Conservation (phyloP, 2,113 vertebrate species). For the Chaetodon trifascialis region DNA sequence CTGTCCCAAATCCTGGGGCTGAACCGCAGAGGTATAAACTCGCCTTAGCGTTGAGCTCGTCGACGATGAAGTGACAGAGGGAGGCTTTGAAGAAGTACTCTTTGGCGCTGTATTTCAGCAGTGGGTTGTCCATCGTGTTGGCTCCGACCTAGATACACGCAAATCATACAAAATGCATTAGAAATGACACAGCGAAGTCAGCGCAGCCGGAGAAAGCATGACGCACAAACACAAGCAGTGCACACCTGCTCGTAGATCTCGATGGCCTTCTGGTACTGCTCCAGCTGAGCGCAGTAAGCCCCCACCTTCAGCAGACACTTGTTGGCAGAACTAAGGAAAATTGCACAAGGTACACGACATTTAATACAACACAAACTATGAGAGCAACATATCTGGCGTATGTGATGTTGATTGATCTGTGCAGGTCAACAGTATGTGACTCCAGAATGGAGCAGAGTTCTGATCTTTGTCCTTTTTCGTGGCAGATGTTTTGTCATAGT, state of each 20-base stretch:
- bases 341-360: neutral
- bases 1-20: neutral
- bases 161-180: neutral
- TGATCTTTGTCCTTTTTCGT: neutral
- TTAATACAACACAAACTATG: neutral
- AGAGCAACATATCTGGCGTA: neutral
- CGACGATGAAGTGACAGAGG: constrained; percentile 97
- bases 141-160: constrained; percentile 87
- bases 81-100: constrained; percentile 99
- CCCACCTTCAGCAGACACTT: constrained; percentile 99
- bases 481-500: neutral
- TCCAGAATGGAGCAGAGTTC: neutral
- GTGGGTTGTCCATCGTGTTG: constrained; percentile 97
- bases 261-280: constrained; percentile 96
- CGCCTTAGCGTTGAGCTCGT: constrained; percentile 97
- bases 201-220: neutral
- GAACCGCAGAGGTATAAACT: constrained; percentile 1
- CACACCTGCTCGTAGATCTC: constrained; percentile 98
- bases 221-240: neutral
- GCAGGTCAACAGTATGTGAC: neutral
- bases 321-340: constrained; percentile 89
- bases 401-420: neutral
- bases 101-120: constrained; percentile 98
- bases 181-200: neutral
- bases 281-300: constrained; percentile 93